Evolutionary conservation across 2,888 invertebrate species (phyloP).

Genomic region (Eucriotettix oculatus): DNA sequence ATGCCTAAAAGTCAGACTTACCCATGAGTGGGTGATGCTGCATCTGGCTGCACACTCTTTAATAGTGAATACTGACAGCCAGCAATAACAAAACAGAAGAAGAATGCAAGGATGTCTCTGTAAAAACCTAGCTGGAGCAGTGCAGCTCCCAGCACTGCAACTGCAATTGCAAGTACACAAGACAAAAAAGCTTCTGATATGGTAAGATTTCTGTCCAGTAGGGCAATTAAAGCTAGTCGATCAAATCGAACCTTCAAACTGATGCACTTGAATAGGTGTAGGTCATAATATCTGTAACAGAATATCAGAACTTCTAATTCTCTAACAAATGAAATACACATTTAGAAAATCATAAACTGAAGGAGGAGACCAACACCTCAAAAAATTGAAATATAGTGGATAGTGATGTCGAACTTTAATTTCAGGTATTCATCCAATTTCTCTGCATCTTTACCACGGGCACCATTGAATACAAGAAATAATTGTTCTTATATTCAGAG

Average conservation of each 20-base stretch:
- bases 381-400: too few relatives aligned
- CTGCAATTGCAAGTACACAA: constrained; percentile 65
- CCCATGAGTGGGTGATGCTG: constrained; percentile 95
- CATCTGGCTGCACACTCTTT: constrained; percentile 95
- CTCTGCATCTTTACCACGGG: too few relatives aligned
- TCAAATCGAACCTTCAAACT: constrained; percentile 69
- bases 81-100: constrained; percentile 95
- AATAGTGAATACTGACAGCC: constrained; percentile 92
- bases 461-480: too few relatives aligned
- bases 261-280: too few relatives aligned
- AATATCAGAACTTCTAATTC: too few relatives aligned
- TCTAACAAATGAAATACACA: too few relatives aligned
- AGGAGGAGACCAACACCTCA: too few relatives aligned
- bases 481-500: too few relatives aligned
- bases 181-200: constrained; percentile 66
- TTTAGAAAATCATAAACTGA: too few relatives aligned
- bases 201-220: constrained; percentile 84
- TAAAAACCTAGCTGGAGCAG: constrained; percentile 74
- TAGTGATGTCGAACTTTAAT: too few relatives aligned
- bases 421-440: too few relatives aligned
- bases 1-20: constrained; percentile 53
- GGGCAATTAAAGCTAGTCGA: constrained; percentile 73
- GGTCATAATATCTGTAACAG: too few relatives aligned
- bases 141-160: constrained; percentile 70
- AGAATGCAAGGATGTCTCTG: constrained; percentile 79